These are phyloP conservation scores for Yponomeuta cagnagella DNA, from an alignment of 2,888 invertebrate genomes.

Conservation along the genomic window DNA sequence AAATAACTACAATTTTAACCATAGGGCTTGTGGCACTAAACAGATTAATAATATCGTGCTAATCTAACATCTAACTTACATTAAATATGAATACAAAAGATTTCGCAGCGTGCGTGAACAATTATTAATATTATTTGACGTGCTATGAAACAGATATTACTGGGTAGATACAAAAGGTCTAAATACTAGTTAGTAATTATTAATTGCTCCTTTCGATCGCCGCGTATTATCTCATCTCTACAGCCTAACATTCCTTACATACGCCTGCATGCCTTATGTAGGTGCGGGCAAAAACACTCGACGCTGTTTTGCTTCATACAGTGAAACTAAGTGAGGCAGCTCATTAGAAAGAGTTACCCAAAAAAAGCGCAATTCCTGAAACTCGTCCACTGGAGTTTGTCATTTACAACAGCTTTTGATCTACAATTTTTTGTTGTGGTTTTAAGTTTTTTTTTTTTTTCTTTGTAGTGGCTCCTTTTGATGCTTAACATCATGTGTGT, in stretches of 20 bases:
- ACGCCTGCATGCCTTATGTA: neutral
- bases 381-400: too few species aligned
- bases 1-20: constrained; percentile 35
- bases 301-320: too few species aligned
- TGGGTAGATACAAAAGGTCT: constrained; percentile 21
- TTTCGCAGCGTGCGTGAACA: constrained; percentile 41
- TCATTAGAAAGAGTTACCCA: too few species aligned
- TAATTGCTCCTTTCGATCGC: constrained; percentile 3
- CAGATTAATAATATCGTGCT: constrained; percentile 30
- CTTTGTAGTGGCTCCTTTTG: too few species aligned
- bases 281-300: too few species aligned
- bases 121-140: constrained; percentile 33
- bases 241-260: neutral
- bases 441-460: too few species aligned
- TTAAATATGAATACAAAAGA: constrained; percentile 33
- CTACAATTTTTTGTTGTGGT: too few species aligned
- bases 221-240: neutral
- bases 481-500: too few species aligned
- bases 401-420: too few species aligned
- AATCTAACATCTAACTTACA: constrained; percentile 31
- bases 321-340: too few species aligned
- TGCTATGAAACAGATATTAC: constrained; percentile 36
- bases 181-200: constrained; percentile 5
- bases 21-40: constrained; percentile 38
- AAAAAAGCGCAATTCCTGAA: too few species aligned